Conservation (phyloP, 2,888 invertebrate genomes). For the Acleris laterana region DNA sequence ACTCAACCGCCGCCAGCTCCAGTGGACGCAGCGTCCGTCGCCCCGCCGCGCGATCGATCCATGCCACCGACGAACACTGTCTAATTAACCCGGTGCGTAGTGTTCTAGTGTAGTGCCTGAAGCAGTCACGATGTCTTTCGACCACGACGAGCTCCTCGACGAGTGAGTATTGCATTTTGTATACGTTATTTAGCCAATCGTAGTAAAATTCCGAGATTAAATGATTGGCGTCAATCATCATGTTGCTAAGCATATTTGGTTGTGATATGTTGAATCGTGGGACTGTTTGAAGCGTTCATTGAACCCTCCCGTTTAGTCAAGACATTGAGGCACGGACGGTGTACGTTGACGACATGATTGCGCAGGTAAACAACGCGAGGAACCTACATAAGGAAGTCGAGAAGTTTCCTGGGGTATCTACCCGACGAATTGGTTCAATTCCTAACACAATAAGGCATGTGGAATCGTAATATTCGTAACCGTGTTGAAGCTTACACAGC, state of each 20-base stretch:
- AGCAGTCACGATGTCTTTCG: conserved; percentile 80
- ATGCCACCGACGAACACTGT: conserved; percentile 41
- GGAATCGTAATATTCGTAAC: too few relatives aligned
- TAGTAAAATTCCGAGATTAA: not conserved
- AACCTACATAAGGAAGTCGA: conserved; percentile 21
- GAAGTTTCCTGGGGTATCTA: not conserved
- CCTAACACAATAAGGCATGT: not conserved
- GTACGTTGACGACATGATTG: conserved; percentile 41
- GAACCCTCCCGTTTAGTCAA: conserved; percentile 2
- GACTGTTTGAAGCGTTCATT: conserved; percentile 4
- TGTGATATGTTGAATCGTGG: not conserved
- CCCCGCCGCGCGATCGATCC: conserved; percentile 66
- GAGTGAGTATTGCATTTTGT: conserved; percentile 85
- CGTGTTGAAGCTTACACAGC: too few relatives aligned
- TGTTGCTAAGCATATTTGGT: not conserved
- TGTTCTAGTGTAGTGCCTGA: conserved; percentile 54
- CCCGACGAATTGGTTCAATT: not conserved
- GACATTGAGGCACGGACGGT: not conserved
- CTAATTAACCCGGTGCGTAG: conserved; percentile 20
- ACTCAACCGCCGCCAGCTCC: conserved; percentile 45
- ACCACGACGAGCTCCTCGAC: conserved; percentile 87
- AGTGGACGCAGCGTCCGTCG: conserved; percentile 66
- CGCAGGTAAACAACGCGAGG: conserved; percentile 52
- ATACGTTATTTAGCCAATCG: not conserved
- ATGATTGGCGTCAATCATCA: not conserved